Evolutionary conservation across 2,113 vertebrate species (phyloP).

Genomic region (Calypte anna): DNA sequence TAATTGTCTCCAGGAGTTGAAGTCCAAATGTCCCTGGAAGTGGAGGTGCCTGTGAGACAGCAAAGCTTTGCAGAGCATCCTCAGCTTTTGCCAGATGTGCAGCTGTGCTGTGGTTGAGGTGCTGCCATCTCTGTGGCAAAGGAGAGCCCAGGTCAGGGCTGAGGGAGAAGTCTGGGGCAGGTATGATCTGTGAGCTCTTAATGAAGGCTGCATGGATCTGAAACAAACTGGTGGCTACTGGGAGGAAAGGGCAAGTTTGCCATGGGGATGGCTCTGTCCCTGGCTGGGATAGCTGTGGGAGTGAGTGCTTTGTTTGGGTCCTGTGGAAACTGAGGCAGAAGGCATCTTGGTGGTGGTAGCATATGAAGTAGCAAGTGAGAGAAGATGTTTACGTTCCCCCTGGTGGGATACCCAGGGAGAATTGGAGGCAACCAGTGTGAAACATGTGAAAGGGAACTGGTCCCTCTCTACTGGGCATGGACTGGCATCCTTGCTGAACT

Average conservation of each 20-base stretch:
- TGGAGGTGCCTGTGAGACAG: background rate
- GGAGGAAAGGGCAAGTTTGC: background rate
- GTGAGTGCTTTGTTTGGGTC: fast-evolving
- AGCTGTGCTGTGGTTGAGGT: fast-evolving
- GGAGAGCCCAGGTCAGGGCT: background rate
- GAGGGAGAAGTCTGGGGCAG: fast-evolving
- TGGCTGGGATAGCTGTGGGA: background rate
- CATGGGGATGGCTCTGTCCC: background rate
- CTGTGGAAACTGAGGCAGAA: background rate
- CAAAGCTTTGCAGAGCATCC: background rate
- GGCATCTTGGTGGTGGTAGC: background rate
- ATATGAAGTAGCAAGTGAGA: background rate
- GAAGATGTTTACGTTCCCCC: background rate
- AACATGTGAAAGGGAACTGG: background rate
- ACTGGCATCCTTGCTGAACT: background rate
- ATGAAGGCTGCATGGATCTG: fast-evolving
- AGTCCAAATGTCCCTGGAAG: background rate
- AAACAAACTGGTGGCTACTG: background rate
- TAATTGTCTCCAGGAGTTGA: background rate
- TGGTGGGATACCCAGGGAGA: background rate
- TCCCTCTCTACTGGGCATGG: background rate
- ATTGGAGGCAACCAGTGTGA: background rate
- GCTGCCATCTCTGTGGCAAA: background rate
- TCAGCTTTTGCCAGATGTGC: background rate
- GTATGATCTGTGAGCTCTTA: background rate